These are phyloP conservation scores for Leptinotarsa tumamoca DNA, from an alignment of 2,888 invertebrate species.

Conservation along the genomic window DNA sequence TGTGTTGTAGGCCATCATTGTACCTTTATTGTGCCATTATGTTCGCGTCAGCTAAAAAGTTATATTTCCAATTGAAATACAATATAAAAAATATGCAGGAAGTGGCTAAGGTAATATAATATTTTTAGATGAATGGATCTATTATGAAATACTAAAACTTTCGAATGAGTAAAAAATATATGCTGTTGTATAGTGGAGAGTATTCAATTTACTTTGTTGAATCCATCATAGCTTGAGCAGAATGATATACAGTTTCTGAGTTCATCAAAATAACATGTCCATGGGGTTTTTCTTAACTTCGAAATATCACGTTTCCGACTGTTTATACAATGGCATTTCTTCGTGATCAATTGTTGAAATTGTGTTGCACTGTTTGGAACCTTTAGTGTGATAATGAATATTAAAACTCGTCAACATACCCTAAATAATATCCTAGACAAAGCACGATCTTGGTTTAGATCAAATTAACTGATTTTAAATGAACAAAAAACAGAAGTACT, in stretches of 20 bases:
- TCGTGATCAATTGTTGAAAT: too few relatives aligned
- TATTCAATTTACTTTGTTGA: neutral
- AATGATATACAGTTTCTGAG: neutral
- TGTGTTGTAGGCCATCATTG: constrained; percentile 37
- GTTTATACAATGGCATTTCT: too few relatives aligned
- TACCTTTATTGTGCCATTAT: constrained; percentile 36
- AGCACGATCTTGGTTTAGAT: too few relatives aligned
- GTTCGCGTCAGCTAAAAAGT: constrained; percentile 48
- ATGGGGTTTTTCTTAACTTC: too few relatives aligned
- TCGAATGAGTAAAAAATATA: constrained; percentile 1
- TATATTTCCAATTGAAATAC: constrained; percentile 37
- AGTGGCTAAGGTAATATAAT: constrained; percentile 21
- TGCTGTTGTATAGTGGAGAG: neutral
- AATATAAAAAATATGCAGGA: constrained; percentile 25
- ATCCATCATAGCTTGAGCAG: neutral
- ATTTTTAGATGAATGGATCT: constrained; percentile 16
- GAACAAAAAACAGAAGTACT: too few relatives aligned
- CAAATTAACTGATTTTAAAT: too few relatives aligned
- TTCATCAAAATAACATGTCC: too few relatives aligned
- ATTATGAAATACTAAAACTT: constrained; percentile 10
- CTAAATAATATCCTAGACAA: too few relatives aligned
- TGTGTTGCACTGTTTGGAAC: too few relatives aligned
- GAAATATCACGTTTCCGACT: too few relatives aligned
- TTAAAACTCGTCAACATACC: too few relatives aligned
- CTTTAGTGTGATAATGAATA: too few relatives aligned